phyloP scores from a whole-genome alignment of 64 coral and sea anemone species.

The Stylophora pistillata region DNA sequence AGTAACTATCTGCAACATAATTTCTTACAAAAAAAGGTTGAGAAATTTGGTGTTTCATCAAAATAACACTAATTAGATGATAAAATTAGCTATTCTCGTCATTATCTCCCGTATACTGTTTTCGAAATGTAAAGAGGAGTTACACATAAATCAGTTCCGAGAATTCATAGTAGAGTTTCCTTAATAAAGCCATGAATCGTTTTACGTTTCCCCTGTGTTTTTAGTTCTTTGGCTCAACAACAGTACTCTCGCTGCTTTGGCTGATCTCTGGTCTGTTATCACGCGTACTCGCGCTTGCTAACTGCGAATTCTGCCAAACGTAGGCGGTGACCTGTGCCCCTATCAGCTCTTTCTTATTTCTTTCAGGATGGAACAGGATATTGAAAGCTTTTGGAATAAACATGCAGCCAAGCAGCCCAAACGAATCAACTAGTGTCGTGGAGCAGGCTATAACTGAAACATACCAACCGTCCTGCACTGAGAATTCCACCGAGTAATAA shows the following conservation, averaged over 20 bases:
- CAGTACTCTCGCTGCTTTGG: not conserved
- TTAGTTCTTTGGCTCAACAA: not conserved
- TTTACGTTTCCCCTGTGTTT: not conserved
- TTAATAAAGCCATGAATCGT: too few species aligned
- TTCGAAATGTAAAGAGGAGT: too few species aligned
- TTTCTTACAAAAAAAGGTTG: too few species aligned
- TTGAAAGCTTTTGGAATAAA: constrained; percentile 12
- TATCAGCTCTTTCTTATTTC: not conserved
- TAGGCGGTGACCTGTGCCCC: not conserved
- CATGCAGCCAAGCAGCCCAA: constrained; percentile 17
- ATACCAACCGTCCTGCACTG: constrained; percentile 11
- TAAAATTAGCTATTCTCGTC: too few species aligned
- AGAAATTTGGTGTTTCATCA: too few species aligned
- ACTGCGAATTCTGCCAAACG: not conserved
- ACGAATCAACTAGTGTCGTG: constrained; percentile 1
- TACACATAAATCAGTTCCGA: too few species aligned
- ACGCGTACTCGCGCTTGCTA: not conserved
- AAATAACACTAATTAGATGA: too few species aligned
- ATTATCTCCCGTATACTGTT: too few species aligned
- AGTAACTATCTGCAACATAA: too few species aligned
- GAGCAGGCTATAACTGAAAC: not conserved
- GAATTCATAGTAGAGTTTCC: too few species aligned
- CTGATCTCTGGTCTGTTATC: not conserved
- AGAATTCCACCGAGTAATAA: constrained; percentile 22
- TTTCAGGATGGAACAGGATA: constrained; percentile 26